A percentile compares a stretch with the other conserved stretches of the same genome.
phyloP scores from a whole-genome alignment of 92 coral and sea anemone genomes.

The Bergia sp. region DNA sequence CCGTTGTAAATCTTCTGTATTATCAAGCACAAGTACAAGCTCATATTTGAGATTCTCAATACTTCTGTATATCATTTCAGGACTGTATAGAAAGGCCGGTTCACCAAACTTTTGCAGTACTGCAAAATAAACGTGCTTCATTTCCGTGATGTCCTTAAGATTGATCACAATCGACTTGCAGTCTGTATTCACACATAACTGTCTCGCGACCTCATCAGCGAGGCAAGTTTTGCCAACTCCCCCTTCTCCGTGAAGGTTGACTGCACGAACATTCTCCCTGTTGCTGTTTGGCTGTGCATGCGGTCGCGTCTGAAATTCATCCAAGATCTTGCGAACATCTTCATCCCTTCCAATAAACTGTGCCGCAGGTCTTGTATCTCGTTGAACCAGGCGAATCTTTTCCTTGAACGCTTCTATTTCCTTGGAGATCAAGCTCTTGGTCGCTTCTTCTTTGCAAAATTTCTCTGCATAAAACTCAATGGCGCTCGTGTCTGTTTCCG shows the following conservation, averaged over 20 bases:
- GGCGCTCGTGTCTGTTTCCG: background rate
- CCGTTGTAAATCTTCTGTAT: background rate
- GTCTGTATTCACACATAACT: slow-evolving; percentile 12
- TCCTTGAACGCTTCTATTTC: background rate
- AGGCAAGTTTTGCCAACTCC: slow-evolving; percentile 76
- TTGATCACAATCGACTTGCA: slow-evolving; percentile 36
- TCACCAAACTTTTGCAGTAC: slow-evolving; percentile 43
- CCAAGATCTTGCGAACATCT: background rate
- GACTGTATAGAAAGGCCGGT: background rate
- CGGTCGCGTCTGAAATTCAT: background rate
- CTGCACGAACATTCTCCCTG: background rate
- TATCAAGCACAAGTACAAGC: slow-evolving; percentile 16
- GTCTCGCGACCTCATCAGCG: slow-evolving; percentile 43
- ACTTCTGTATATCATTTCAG: slow-evolving; percentile 26
- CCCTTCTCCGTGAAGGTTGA: slow-evolving; percentile 58
- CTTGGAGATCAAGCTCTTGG: background rate
- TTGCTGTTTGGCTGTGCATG: background rate
- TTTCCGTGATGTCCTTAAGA: slow-evolving; percentile 37
- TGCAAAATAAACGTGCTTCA: slow-evolving; percentile 36
- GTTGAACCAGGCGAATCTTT: background rate
- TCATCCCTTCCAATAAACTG: slow-evolving; percentile 20
- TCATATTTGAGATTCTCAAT: slow-evolving; percentile 39
- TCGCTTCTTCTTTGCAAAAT: background rate
- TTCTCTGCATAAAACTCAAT: slow-evolving; percentile 33
- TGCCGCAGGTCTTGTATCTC: background rate